Conservation (phyloP, 2,797 vertebrate genomes). For the Pangasius macronema region DNA sequence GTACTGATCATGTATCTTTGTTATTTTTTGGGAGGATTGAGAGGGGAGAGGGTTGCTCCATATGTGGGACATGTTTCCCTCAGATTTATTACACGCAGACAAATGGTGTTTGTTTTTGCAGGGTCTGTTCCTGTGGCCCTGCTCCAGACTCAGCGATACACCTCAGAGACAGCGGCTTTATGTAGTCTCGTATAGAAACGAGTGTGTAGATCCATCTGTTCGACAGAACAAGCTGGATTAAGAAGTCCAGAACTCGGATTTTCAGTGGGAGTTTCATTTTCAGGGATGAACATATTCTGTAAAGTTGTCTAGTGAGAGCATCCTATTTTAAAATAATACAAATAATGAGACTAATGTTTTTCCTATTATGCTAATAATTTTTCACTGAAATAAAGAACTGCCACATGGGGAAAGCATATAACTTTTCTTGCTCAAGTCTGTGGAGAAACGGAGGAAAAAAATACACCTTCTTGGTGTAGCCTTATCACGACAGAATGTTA, state of each 20-base stretch:
- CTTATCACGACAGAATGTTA: constrained; percentile 41
- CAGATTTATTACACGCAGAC: constrained; percentile 54
- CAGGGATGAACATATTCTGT: neutral
- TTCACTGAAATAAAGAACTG: neutral
- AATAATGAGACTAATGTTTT: neutral
- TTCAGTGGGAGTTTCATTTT: too few relatives aligned
- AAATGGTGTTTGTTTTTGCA: constrained; percentile 58
- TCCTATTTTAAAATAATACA: neutral
- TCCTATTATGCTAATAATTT: neutral
- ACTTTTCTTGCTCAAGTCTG: neutral
- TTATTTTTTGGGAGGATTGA: constrained; percentile 36
- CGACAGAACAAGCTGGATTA: neutral
- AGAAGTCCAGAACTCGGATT: neutral
- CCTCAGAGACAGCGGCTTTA: constrained; percentile 30
- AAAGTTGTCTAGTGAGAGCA: neutral
- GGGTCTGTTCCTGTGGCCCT: constrained; percentile 40
- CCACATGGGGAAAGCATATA: neutral
- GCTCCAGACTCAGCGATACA: constrained; percentile 41
- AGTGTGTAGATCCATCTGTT: neutral
- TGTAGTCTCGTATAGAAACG: constrained; percentile 9
- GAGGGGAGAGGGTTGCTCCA: constrained; percentile 11
- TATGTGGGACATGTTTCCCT: constrained; percentile 43
- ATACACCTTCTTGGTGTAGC: constrained; percentile 22
- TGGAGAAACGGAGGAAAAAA: neutral
- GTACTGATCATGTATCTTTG: constrained; percentile 45